Conservation (phyloP, 2,797 vertebrate species). For the Pseudochromis fuscus region DNA sequence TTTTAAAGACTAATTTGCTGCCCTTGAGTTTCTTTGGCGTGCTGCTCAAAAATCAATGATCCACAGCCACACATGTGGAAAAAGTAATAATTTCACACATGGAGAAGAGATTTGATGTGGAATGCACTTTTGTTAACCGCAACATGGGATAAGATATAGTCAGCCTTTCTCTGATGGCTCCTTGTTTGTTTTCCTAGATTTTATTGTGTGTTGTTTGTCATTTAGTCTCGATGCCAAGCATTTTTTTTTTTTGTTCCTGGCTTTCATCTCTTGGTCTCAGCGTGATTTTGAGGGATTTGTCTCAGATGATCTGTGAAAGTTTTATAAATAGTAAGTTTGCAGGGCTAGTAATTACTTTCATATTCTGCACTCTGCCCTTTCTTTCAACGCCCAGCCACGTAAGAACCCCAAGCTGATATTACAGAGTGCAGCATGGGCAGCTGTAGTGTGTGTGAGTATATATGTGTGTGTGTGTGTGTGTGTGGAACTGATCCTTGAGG, state of each 20-base stretch:
- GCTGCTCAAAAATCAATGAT: constrained; percentile 26
- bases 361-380: constrained; percentile 54
- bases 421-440: constrained; percentile 20
- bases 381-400: constrained; percentile 53
- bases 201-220: constrained; percentile 35
- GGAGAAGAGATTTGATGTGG: constrained; percentile 45
- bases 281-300: constrained; percentile 51
- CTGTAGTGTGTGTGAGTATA: not conserved
- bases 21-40: constrained; percentile 11
- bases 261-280: constrained; percentile 36
- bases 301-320: constrained; percentile 61
- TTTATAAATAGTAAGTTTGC: constrained; percentile 74
- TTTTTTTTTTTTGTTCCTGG: constrained; percentile 57
- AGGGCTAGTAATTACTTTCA: constrained; percentile 74
- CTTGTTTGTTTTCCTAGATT: constrained; percentile 19
- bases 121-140: constrained; percentile 28
- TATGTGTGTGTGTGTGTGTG: constrained; percentile 10
- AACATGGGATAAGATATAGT: constrained; percentile 15
- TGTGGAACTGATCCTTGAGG: constrained; percentile 9
- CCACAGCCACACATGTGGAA: constrained; percentile 9
- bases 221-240: constrained; percentile 42
- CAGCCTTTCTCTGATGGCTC: constrained; percentile 25
- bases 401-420: constrained; percentile 50
- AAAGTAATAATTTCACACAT: constrained; percentile 39
- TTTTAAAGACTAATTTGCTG: constrained; percentile 24